A percentile compares a stretch with the other conserved stretches of the same genome.
Conservation (phyloP, 2,113 vertebrate genomes). For the Corythoichthys haematopterus region DNA sequence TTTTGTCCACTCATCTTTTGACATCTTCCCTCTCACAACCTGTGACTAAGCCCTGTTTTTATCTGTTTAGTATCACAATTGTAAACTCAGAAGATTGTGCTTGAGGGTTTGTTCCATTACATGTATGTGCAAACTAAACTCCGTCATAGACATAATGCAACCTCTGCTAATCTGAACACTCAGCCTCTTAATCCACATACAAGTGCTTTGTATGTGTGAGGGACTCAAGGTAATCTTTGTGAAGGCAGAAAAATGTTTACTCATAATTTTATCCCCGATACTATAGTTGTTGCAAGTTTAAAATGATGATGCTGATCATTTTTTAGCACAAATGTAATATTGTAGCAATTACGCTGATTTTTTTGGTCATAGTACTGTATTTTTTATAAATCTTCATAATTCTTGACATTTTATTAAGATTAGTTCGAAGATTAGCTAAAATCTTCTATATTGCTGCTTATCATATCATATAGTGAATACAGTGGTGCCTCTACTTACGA, state of each 20-base stretch:
- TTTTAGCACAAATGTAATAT: no score
- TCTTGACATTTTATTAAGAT: no score
- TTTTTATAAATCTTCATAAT: no score
- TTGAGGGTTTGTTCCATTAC: background rate
- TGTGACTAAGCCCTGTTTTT: background rate
- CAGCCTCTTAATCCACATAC: constrained; percentile 43
- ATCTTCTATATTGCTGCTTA: no score
- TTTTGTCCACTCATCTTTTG: background rate
- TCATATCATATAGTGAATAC: no score
- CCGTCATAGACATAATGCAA: constrained; percentile 16
- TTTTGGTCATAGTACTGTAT: no score
- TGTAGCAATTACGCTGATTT: no score
- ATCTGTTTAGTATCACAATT: background rate
- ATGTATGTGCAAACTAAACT: constrained; percentile 3
- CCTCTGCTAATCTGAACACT: constrained; percentile 28
- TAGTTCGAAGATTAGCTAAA: no score
- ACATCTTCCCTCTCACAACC: background rate
- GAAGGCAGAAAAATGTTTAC: background rate
- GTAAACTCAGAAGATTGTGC: background rate
- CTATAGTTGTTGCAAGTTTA: background rate
- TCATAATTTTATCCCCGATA: background rate
- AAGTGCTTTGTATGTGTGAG: constrained; percentile 14
- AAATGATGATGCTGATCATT: background rate
- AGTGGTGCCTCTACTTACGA: no score
- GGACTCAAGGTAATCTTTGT: constrained; percentile 4